Base-by-base conservation (phyloP, 2,797 vertebrate species). In the Fundulus diaphanus region DNA sequence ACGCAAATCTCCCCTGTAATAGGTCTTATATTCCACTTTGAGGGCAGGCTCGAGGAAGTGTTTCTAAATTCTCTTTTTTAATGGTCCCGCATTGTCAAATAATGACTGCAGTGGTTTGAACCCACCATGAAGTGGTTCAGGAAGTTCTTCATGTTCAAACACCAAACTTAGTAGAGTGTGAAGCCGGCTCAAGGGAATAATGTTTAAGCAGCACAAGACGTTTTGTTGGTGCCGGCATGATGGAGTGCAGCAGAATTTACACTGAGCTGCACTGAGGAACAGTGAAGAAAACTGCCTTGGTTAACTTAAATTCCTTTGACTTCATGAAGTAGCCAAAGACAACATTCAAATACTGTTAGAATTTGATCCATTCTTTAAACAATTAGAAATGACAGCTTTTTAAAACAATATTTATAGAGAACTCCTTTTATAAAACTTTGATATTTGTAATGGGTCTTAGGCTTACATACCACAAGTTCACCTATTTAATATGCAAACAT, bases 1-100 rank as follows among this genome's bases (percentile, higher is more conserved):
- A 69, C 29, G 61, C 67, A 66, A 73, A 70, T 5, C 12, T 12
- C 51, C 5, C 7, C 46, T 69, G 81, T 76, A 77, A 72, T 75
- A 54, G 70, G 18, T 63, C 83, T 78, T 22, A 51, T 67, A n/a
- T 68, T 79, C 48, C 72, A 70, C 69, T 35, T 74, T 70, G 42
- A 42, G 82, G 52, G 77, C n/a, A 8, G 9, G 9, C 16, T 69
- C 76, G 24, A 74, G 73, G 49, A 71, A 70, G 70, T 77, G 49
- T 84, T 86, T 85, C 77, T 56, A 74, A 78, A 31, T 56, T 76
- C 48, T 74, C 27, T 29, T 86, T n/a, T 88, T 87, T 85, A 90
- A 72, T 69, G 74, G 68, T 79, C 63, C 69, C 83, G 78, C 74
- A 83, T 78, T 46, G 68, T 72, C 48, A 69, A 80, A 83, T 86